Base-by-base conservation (phyloP, 1,140 invertebrate species). In the Danaus plexippus region DNA sequence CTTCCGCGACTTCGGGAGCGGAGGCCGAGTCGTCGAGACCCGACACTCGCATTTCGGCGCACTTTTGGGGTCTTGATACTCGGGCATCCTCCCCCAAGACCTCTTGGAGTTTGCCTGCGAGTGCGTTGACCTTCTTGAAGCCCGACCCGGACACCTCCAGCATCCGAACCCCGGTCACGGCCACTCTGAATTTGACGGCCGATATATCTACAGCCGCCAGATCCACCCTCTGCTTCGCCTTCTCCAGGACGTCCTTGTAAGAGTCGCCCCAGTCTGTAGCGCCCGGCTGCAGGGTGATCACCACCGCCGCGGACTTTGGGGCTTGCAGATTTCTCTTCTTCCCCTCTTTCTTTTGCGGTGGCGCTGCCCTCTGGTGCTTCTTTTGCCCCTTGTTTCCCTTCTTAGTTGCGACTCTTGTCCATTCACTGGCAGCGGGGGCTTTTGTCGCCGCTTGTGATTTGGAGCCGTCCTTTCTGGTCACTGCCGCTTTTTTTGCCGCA, bases 161-260 rank as follows among this genome's bases (percentile, higher is more conserved):
- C 0, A 64, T 44, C 0, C 64, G 57, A 13, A 57, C 64, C 6
- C 64, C 60, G 3, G 59, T 66, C 1, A 43, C 49, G 18, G 52
- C 15, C 2, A 32, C 22, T 32, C 7, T 32, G 7, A 32, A 32
- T 8, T 32, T 32, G 22, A 60, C 18, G 3, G 9, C 47, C 10
- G 8, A 1, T 11, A 55, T 46, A n/a, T 47, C 53, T 7, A 53
- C 1, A 9, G 9, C 45, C 6, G 49, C 45, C 10, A 56, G 11
- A 13, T 56, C 54, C 0, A 61, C 13, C 11, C 44, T 52, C 4
- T 9, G 7, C 13, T 53, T 61, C 0, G 54, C 49, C 11, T 44
- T 40, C 1, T 47, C 32, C n/a, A 63, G 10, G 9, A 58, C 50
- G 1, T 11, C 10, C 1, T 22, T 47, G 11, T 52, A 60, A 3